phyloP scores from a whole-genome alignment of 2,797 vertebrate genomes.

The Acanthurus lineatus region DNA sequence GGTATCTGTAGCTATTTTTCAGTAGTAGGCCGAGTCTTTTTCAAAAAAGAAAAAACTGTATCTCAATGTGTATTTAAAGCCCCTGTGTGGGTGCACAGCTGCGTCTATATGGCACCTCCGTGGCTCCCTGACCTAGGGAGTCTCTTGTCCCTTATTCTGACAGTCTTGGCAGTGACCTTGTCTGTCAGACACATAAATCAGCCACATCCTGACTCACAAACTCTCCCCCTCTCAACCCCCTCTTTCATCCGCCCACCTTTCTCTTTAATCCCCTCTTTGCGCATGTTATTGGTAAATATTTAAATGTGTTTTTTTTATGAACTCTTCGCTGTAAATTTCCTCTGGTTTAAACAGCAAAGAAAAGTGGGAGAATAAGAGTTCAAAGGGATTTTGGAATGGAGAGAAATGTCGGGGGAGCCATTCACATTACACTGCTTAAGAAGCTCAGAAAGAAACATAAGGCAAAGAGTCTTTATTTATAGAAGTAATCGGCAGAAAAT shows the following conservation, averaged over 20 bases:
- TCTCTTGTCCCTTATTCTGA: constrained; percentile 63
- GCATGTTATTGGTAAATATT: constrained; percentile 74
- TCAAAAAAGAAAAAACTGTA: constrained; percentile 2
- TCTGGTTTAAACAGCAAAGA: constrained; percentile 25
- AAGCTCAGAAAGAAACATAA: constrained; percentile 32
- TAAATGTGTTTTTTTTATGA: constrained; percentile 42
- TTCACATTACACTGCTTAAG: constrained; percentile 41
- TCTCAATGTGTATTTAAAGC: constrained; percentile 31
- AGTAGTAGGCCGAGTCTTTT: not conserved
- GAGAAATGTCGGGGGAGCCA: constrained; percentile 70
- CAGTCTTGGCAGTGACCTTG: constrained; percentile 68
- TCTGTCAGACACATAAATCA: constrained; percentile 73
- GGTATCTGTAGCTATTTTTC: not conserved
- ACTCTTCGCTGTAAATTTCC: constrained; percentile 54
- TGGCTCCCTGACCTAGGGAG: constrained; percentile 72
- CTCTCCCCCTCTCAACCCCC: constrained; percentile 48
- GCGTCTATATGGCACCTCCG: constrained; percentile 50
- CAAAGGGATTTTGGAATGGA: constrained; percentile 68
- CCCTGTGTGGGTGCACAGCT: constrained; percentile 54
- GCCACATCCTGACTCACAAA: constrained; percentile 71
- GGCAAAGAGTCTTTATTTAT: constrained; percentile 31
- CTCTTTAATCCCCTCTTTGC: constrained; percentile 35
- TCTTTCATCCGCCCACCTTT: constrained; percentile 66
- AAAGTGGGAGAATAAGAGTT: constrained; percentile 36
- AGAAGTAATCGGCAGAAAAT: constrained; percentile 10